Evolutionary conservation across 2,113 vertebrate species (phyloP).

Genomic region (Chlorocebus sabaeus): DNA sequence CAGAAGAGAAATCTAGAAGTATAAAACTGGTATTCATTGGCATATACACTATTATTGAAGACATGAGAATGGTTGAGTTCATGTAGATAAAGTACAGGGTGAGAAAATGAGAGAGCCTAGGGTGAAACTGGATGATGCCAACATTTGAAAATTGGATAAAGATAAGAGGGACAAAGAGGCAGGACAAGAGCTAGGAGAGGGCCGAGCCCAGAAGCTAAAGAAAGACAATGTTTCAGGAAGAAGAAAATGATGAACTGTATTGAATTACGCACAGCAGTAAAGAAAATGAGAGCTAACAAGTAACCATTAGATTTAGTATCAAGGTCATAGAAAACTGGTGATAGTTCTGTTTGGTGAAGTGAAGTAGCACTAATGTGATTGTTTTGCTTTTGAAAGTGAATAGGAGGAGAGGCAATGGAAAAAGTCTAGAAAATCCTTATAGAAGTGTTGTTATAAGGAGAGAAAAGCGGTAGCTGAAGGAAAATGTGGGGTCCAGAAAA

Average conservation of each 20-base stretch:
- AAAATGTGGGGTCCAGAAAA: background rate
- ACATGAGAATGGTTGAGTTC: background rate
- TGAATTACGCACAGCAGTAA: background rate
- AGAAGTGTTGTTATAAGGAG: background rate
- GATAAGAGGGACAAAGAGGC: background rate
- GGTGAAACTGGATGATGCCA: background rate
- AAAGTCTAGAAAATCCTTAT: slow-evolving; percentile 14
- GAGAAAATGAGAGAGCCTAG: background rate
- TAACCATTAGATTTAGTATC: background rate
- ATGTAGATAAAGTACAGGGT: background rate
- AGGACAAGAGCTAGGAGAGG: background rate
- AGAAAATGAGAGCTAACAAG: slow-evolving; percentile 5
- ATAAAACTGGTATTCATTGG: background rate
- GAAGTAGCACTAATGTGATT: background rate
- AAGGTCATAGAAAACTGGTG: background rate
- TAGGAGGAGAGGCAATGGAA: background rate
- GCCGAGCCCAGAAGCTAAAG: background rate
- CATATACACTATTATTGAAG: background rate
- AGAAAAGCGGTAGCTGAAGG: background rate
- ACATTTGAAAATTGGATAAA: background rate
- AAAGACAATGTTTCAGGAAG: background rate
- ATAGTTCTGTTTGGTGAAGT: background rate
- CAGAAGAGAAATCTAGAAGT: background rate
- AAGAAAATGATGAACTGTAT: background rate
- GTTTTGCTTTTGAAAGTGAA: background rate